Evolutionary conservation across 92 coral and sea anemone species (phyloP).

Genomic region (Porites cylindrica): DNA sequence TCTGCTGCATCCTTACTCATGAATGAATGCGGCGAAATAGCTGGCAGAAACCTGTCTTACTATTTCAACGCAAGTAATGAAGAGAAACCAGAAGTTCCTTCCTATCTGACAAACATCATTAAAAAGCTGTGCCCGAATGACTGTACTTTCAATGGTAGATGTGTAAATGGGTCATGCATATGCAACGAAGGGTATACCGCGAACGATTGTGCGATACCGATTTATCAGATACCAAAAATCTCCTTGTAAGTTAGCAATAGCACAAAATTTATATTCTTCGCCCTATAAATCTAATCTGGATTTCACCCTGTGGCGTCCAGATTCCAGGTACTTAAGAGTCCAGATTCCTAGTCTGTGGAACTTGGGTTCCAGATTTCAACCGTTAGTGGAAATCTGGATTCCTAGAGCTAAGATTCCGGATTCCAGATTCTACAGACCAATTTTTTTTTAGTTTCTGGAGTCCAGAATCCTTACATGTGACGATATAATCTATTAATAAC

Average conservation of each 20-base stretch:
- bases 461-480: too few species aligned
- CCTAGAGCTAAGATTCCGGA: too few species aligned
- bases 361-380: too few species aligned
- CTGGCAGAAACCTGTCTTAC: constrained; percentile 4
- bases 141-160: not conserved
- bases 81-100: not conserved
- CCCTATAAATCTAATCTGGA: not conserved
- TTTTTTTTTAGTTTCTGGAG: too few species aligned
- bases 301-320: not conserved
- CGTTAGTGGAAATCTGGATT: too few species aligned
- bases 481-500: too few species aligned
- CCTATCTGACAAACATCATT: not conserved
- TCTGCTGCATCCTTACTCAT: not conserved
- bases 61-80: not conserved
- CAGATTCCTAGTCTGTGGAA: too few species aligned
- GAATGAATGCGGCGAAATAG: constrained; percentile 6
- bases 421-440: too few species aligned
- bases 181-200: constrained; percentile 51
- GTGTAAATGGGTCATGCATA: constrained; percentile 32
- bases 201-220: constrained; percentile 43
- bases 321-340: too few species aligned
- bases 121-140: constrained; percentile 43
- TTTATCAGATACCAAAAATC: constrained; percentile 14
- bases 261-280: not conserved
- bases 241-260: not conserved